Conservation (phyloP, 64 coral and sea anemone species). For the Stichodactyla mertensii region DNA sequence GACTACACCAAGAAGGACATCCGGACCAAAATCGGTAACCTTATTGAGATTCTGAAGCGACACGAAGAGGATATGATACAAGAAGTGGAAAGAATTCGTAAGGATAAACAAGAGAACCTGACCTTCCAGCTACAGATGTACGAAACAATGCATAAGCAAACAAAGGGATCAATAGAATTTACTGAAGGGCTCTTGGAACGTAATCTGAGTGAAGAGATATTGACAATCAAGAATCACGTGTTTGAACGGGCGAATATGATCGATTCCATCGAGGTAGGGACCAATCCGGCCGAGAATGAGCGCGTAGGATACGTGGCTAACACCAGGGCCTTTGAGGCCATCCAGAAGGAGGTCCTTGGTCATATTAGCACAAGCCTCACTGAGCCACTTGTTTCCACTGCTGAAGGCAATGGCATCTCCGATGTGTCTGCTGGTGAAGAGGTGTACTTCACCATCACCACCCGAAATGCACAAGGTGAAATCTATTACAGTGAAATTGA, state of each 20-base stretch:
- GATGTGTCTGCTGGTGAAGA: conserved; percentile 73
- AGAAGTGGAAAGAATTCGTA: conserved; percentile 64
- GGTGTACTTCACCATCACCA: conserved; percentile 59
- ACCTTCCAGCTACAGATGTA: conserved; percentile 50
- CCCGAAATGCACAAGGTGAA: conserved; percentile 73
- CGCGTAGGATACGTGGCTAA: conserved; percentile 65
- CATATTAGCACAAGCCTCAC: conserved; percentile 66
- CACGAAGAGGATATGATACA: conserved; percentile 78
- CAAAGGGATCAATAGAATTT: conserved; percentile 59
- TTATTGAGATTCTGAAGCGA: conserved; percentile 52
- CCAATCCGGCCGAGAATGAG: conserved; percentile 68
- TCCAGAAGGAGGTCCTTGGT: conserved; percentile 46
- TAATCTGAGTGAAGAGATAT: conserved; percentile 65
- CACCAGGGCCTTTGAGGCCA: conserved; percentile 27
- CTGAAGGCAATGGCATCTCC: conserved; percentile 63
- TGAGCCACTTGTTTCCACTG: conserved; percentile 56
- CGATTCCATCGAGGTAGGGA: conserved; percentile 40
- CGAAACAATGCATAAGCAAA: conserved; percentile 62
- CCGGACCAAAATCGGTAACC: conserved; percentile 51
- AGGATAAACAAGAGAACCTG: conserved; percentile 74
- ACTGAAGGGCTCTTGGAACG: conserved; percentile 57
- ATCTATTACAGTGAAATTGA: conserved; percentile 71
- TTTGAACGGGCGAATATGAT: conserved; percentile 33
- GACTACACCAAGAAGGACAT: conserved; percentile 73
- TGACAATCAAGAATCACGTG: conserved; percentile 65